Evolutionary conservation across 2,888 invertebrate genomes (phyloP).

Genomic region (Dasypolia templi): DNA sequence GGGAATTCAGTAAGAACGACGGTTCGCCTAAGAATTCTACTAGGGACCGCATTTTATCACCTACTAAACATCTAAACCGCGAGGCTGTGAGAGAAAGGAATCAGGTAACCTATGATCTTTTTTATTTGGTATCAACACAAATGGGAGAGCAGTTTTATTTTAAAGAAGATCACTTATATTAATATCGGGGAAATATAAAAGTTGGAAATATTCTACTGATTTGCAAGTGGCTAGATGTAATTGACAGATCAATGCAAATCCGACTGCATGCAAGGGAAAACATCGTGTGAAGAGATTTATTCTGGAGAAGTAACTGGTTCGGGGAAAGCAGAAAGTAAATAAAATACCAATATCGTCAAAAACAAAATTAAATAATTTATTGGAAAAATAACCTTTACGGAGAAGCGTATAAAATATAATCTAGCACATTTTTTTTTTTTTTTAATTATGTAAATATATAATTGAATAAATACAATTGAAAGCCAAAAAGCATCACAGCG

Average conservation of each 20-base stretch:
- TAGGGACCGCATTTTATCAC: no score
- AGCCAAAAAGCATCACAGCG: conserved; percentile 74
- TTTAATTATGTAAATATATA: conserved; percentile 49
- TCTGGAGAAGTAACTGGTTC: neutral
- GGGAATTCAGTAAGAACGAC: neutral
- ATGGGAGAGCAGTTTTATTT: no score
- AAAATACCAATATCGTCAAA: conserved; percentile 65
- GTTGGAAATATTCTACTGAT: neutral
- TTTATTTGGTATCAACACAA: neutral
- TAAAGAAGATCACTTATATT: no score
- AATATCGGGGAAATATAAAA: neutral
- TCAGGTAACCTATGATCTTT: neutral
- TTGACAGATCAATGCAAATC: neutral
- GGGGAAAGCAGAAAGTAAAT: conserved; percentile 23
- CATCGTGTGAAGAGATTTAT: neutral
- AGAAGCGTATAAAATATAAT: conserved; percentile 76
- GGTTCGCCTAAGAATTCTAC: neutral
- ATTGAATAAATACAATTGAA: conserved; percentile 66
- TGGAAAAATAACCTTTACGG: conserved; percentile 75
- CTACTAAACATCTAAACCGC: neutral
- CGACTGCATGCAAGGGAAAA: neutral
- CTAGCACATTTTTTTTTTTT: conserved; percentile 70
- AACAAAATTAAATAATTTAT: conserved; percentile 81
- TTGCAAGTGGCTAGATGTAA: neutral
- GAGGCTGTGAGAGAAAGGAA: neutral